Evolutionary conservation across 1,140 invertebrate species (phyloP), one percentile per base, ranked within the genome.

Genomic region (Dendroctonus valens): DNA sequence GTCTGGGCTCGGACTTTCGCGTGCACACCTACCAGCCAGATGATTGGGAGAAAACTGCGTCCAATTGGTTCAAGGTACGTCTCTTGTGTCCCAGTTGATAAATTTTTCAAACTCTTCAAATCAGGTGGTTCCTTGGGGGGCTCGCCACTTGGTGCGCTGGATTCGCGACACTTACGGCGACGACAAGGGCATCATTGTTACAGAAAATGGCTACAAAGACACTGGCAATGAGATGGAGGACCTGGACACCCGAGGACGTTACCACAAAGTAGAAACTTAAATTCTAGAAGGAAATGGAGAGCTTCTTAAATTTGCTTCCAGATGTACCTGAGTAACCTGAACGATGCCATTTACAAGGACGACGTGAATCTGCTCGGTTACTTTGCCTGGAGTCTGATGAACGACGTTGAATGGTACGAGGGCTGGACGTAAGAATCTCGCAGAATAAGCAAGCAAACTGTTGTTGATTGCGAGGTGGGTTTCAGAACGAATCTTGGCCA

Each of bases 401-500:
- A 93, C 66, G 92, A 91, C 76, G 91, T 91, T 75, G 91, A 93
- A 78, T 93, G 91, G 91, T 74, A 76, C 1, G 74, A 70, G 11
- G 87, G 87, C 50, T 88, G 83, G 65, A 81, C 76, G 86, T 89
- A 76, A 86, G 83, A 26, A 26, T 26, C 3, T 26, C 26, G 26
- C 26, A 26, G 26, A n/a, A 26, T 26, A 26, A 26, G 1, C 26
- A 26, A n/a, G 26, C 26, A 3, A 3, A 26, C 26, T 3, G n/a
- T n/a, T 26, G 26, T 26, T 26, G 26, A 26, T 26, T 26, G 26
- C 26, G 3, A 26, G 26, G 26, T 26, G 26, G 26, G 26, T 26
- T 26, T 26, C 26, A 26, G 26, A 26, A 26, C 26, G 26, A 26
- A 26, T 3, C 26, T 26, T 26, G 26, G 26, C 26, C 26, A 26